Evolutionary conservation across 2,888 invertebrate species (phyloP).

Genomic region (Cataglyphis cursor): DNA sequence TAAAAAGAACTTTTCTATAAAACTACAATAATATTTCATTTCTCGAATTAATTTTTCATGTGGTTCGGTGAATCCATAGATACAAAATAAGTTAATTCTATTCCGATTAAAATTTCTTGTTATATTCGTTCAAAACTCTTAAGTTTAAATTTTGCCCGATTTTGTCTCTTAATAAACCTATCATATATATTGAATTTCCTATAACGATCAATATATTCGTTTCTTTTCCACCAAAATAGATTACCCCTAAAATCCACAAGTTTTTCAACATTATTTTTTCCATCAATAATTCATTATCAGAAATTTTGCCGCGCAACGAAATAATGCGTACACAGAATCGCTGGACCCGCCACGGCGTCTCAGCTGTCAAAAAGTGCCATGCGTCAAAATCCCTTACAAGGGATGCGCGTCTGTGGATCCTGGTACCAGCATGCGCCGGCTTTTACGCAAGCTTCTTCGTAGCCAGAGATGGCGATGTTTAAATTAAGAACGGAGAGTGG

Average conservation of each 20-base stretch:
- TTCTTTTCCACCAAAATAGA: neutral
- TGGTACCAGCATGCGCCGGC: conserved; percentile 29
- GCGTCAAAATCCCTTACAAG: neutral
- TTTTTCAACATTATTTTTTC: neutral
- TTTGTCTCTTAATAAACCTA: neutral
- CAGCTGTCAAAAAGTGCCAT: conserved; percentile 3
- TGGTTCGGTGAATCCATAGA: neutral
- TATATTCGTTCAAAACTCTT: neutral
- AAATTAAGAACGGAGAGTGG: conserved; percentile 48
- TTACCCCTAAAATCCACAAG: neutral
- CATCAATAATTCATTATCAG: neutral
- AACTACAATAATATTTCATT: neutral
- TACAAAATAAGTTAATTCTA: neutral
- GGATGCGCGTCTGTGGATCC: conserved; percentile 30
- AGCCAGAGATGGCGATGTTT: conserved; percentile 38
- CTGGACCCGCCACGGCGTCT: neutral
- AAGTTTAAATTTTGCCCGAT: neutral
- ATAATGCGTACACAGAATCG: neutral
- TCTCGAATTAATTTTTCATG: neutral
- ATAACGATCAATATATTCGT: neutral
- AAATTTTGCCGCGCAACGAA: neutral
- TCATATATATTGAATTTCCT: neutral
- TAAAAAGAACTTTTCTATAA: neutral
- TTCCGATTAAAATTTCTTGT: neutral
- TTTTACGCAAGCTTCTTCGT: conserved; percentile 34